phyloP scores from a whole-genome alignment of 1,140 invertebrate species.

The Drosophila mojavensis region DNA sequence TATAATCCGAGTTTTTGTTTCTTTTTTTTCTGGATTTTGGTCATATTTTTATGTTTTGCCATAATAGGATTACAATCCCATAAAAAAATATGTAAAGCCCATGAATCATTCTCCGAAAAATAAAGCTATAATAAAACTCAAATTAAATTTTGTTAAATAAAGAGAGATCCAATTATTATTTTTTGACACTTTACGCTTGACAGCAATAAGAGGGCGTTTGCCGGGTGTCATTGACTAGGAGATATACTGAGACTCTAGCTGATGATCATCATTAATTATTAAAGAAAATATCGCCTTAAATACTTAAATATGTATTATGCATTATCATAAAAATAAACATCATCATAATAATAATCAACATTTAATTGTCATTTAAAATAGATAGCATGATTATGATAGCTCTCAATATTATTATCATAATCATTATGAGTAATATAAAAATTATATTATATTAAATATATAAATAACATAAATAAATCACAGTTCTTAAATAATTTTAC shows the following conservation, averaged over 20 bases:
- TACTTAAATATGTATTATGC: no score
- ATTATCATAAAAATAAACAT: no score
- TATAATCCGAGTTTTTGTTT: constrained; percentile 48
- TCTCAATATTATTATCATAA: no score
- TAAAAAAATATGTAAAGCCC: constrained; percentile 10
- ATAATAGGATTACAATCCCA: constrained; percentile 48
- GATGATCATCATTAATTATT: neutral
- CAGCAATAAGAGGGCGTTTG: neutral
- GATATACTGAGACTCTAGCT: neutral
- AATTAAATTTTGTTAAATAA: neutral
- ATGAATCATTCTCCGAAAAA: neutral
- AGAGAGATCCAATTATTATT: constrained; percentile 31
- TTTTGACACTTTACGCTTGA: constrained; percentile 39
- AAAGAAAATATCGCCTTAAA: neutral
- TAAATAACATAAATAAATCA: no score
- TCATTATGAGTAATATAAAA: no score
- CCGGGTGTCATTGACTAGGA: neutral
- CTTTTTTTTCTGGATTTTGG: constrained; percentile 15
- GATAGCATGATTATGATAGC: no score
- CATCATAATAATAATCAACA: no score
- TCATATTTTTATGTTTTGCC: constrained; percentile 28
- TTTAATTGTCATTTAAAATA: no score
- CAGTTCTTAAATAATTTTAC: no score
- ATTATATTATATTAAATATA: no score
- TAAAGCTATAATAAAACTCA: constrained; percentile 9